Percentiles rank a stretch among this genome's conserved stretches.
phyloP scores from a whole-genome alignment of 2,797 vertebrate species.

The Buphagus erythrorhynchus region DNA sequence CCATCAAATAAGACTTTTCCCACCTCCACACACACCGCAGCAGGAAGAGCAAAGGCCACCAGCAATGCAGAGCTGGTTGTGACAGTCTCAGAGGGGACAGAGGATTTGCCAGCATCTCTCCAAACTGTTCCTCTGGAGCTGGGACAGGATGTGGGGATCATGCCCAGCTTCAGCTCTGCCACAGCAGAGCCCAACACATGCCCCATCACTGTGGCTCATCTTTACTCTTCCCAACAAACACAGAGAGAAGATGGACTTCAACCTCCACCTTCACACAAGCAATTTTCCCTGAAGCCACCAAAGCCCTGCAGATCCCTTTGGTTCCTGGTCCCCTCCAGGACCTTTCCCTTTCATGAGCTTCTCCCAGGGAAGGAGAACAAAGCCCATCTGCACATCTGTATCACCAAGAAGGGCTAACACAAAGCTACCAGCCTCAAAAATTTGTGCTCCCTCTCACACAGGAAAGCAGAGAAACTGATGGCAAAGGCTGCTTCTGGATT shows the following conservation, averaged over 20 bases:
- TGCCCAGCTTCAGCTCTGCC: background rate
- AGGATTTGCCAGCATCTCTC: background rate
- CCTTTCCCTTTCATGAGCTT: background rate
- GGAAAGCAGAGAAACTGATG: background rate
- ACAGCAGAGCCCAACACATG: background rate
- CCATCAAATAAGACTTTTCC: background rate
- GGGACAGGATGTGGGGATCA: background rate
- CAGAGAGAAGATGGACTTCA: background rate
- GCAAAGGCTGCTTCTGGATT: background rate
- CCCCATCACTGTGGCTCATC: fast-evolving
- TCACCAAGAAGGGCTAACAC: background rate
- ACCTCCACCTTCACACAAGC: background rate
- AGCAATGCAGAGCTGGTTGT: fast-evolving
- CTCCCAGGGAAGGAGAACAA: background rate
- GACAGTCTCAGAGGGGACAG: background rate
- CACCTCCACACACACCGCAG: fast-evolving
- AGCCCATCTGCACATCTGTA: fast-evolving
- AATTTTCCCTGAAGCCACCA: background rate
- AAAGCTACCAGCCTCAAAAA: background rate
- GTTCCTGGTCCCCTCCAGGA: background rate
- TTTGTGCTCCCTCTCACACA: background rate
- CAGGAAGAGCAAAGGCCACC: fast-evolving
- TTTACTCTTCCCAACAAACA: background rate
- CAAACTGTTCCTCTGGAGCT: background rate
- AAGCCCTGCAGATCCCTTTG: background rate